Base-by-base conservation (phyloP, 2,113 vertebrate genomes). In the Podarcis muralis region DNA sequence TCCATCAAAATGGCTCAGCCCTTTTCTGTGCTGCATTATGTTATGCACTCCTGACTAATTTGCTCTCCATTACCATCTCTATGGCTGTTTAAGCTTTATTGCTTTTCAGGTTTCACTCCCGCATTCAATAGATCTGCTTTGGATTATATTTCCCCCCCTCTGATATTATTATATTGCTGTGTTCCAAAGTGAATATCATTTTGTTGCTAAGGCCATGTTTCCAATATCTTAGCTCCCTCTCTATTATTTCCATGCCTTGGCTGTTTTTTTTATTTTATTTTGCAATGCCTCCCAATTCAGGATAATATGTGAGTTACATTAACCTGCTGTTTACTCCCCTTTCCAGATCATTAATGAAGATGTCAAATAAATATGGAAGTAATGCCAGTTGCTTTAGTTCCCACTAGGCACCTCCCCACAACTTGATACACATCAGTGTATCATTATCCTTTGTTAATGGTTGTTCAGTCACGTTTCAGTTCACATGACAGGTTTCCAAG, bases 11-110 rank as follows among this genome's bases (percentile, higher is more conserved):
- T 87, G 79, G 80, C 75, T 84, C 85, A 84, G 88, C 66, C 53
- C 91, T 76, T n/a, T 72, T 91, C 91, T 92, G 86, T 83, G 40
- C 9, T 81, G 37, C 62, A 90, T 90, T 88, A 87, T 9, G 66
- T 37, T 81, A 69, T 27, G 92, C 68, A 93, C 86, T 88, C 87
- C 89, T 81, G 80, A 59, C 78, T 94, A 93, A 95, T 95, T 95
- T 95, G 93, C 88, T 92, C 62, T 48, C 89, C 83, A 93, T 95
- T 94, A 94, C 27, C 2, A 80, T 18, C 22, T 92, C 84, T 85
- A 62, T 79, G 88, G 81, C 72, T 94, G 76, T 93, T 95, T 89
- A 92, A 88, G 66, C 86, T 91, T 85, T 94, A 84, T 59, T 92
- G 59, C 43, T 90, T 94, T 89, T 88, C 87, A 88, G 62, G 37